Evolutionary conservation across 2,113 vertebrate species (phyloP).

Genomic region (Panurus biarmicus): DNA sequence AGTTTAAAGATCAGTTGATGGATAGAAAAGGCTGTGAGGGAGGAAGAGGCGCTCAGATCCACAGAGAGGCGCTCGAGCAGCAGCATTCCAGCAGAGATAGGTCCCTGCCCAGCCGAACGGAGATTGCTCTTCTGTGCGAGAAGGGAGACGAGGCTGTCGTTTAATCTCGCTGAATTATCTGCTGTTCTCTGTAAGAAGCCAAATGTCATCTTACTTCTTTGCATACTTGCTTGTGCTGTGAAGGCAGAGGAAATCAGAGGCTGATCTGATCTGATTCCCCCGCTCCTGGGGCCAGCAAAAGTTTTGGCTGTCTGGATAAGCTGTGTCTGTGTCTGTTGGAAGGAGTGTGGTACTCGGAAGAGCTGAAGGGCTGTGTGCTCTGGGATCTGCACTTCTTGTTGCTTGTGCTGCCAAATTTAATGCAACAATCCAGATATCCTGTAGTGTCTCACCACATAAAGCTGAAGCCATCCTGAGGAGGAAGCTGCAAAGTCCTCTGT

Average conservation of each 20-base stretch:
- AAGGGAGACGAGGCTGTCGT: not conserved
- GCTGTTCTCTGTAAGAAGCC: constrained; percentile 19
- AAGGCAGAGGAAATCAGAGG: not conserved
- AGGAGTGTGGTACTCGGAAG: not conserved
- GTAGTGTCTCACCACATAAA: not conserved
- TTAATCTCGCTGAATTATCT: constrained; percentile 32
- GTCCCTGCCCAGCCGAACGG: not conserved
- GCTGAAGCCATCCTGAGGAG: not conserved
- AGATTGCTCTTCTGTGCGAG: not conserved
- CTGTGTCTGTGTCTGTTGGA: not conserved
- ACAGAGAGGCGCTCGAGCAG: constrained; percentile 46
- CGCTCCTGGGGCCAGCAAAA: not conserved
- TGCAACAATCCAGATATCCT: not conserved
- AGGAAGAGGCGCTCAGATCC: not conserved
- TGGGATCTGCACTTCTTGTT: not conserved
- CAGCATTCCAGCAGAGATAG: not conserved
- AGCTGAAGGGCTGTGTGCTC: not conserved
- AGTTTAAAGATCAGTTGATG: not conserved
- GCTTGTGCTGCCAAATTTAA: not conserved
- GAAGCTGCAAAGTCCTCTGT: not conserved
- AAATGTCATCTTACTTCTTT: constrained; percentile 31
- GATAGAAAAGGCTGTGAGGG: not conserved
- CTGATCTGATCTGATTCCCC: not conserved
- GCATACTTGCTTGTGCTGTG: not conserved
- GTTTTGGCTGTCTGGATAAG: not conserved